Conservation (phyloP, 2,888 invertebrate genomes). For the Acronicta aceris region DNA sequence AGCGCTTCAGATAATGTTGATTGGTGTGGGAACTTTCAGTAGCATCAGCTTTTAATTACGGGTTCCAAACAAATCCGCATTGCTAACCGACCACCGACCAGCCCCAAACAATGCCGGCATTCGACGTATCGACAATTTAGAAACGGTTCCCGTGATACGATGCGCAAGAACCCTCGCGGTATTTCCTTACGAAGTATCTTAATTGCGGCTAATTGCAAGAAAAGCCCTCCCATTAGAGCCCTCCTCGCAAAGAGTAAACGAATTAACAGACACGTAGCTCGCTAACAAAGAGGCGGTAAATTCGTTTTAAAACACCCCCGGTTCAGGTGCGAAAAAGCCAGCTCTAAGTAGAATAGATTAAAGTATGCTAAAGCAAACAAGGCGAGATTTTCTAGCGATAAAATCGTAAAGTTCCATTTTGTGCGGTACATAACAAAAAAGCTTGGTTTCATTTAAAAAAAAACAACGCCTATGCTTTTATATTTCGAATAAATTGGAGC, state of each 20-base stretch:
- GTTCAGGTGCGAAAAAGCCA: conserved; percentile 84
- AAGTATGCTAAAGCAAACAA: conserved; percentile 66
- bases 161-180: conserved; percentile 61
- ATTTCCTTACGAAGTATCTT: conserved; percentile 80
- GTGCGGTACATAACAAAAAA: conserved; percentile 57
- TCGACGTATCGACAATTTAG: conserved; percentile 61
- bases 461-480: conserved; percentile 1
- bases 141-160: conserved; percentile 57
- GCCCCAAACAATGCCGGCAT: conserved; percentile 54
- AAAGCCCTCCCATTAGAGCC: conserved; percentile 83
- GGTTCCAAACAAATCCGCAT: conserved; percentile 60
- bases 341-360: conserved; percentile 84
- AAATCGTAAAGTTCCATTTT: conserved; percentile 60
- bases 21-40: conserved; percentile 54
- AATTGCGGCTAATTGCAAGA: conserved; percentile 87
- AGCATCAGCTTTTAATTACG: conserved; percentile 65
- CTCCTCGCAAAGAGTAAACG: conserved; percentile 83
- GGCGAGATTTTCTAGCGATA: conserved; percentile 54
- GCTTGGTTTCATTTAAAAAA: conserved; percentile 36
- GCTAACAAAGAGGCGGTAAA: conserved; percentile 79
- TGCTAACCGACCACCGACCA: conserved; percentile 17
- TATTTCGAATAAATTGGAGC: conserved; percentile 37
- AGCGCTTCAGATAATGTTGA: conserved; percentile 42
- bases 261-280: conserved; percentile 84
- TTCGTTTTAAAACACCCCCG: conserved; percentile 81